Percentiles rank a stretch among this genome's conserved stretches.
phyloP scores from a whole-genome alignment of 2,888 invertebrate species.

The Chouioia cunea region DNA sequence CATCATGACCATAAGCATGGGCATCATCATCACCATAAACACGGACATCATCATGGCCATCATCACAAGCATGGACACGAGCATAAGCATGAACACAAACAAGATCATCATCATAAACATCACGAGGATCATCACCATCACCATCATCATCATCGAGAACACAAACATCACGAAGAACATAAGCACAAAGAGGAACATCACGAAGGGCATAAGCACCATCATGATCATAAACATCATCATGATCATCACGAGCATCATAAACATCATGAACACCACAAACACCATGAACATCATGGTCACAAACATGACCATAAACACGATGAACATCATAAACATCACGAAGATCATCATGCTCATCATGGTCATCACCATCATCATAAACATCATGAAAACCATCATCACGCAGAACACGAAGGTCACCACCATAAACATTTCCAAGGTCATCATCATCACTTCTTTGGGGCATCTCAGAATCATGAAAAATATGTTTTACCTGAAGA shows the following conservation, averaged over 20 bases:
- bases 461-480: slow-evolving; percentile 38
- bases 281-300: slow-evolving; percentile 27
- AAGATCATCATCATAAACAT: slow-evolving; percentile 34
- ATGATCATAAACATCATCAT: slow-evolving; percentile 38
- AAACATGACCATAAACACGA: slow-evolving; percentile 35
- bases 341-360: slow-evolving; percentile 33
- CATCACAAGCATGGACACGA: slow-evolving; percentile 13
- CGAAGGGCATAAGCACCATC: slow-evolving; percentile 35
- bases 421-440: slow-evolving; percentile 17
- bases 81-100: slow-evolving; percentile 31
- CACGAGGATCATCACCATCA: slow-evolving; percentile 37
- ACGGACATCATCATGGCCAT: slow-evolving; percentile 34
- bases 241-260: slow-evolving; percentile 39
- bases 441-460: slow-evolving; percentile 30
- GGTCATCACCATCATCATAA: slow-evolving; percentile 27
- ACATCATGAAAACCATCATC: slow-evolving; percentile 33
- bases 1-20: slow-evolving; percentile 14
- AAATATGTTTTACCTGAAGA: slow-evolving; percentile 36
- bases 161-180: slow-evolving; percentile 36
- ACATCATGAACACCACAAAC: slow-evolving; percentile 28
- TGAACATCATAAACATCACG: slow-evolving; percentile 32
- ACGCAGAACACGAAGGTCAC: slow-evolving; percentile 14
- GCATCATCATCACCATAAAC: slow-evolving; percentile 35
- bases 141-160: slow-evolving; percentile 31
- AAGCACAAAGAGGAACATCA: slow-evolving; percentile 35